Evolutionary conservation across 2,113 vertebrate genomes (phyloP), one percentile per base, ranked within the genome.

Genomic region (Gavialis gangeticus): DNA sequence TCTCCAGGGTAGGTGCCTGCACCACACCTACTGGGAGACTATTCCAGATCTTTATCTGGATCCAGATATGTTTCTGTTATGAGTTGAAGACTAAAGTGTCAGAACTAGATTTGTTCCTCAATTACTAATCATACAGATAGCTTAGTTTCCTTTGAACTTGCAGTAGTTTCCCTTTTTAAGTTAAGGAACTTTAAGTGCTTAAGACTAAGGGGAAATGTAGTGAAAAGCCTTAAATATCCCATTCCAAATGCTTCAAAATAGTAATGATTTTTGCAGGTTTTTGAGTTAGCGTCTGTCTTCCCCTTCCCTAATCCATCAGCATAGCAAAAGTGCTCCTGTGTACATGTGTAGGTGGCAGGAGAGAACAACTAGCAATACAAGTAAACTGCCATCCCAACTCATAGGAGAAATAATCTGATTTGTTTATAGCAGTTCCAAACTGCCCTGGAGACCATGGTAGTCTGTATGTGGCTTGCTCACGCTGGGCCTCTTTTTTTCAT

Each of bases 131-230:
- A 63, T 1, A 57, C 81, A 84, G 80, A 25, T 75, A 25, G 46
- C 9, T 46, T 46, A 46, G 22, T 73, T 73, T 37, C 34, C 69
- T 46, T 71, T 46, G 24, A 34, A 10, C 22, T 25, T 56, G 56
- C 66, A 21, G 34, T 34, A 64, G 54, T 85, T 94, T 13, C 57
- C 22, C 28, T 79, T 79, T 76, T 79, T 90, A 64, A 63, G 18
- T n/a, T 85, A 93, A 97, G 89, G 94, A 89, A 93, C 87, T 90
- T 85, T 81, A 75, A 84, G 54, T 30, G 2, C 73, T 81, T 17
- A 28, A 75, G 75, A 22, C 73, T 67, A 34, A 55, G 86, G 95
- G 93, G 93, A 97, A 95, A 93, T 78, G 17, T 97, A 95, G 81
- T 95, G 91, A 91, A 90, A 85, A 57, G 46, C 22, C 17, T 18